Evolutionary conservation across 2,113 vertebrate species (phyloP), one percentile per base, ranked within the genome.

Genomic region (Triplophysa rosa): DNA sequence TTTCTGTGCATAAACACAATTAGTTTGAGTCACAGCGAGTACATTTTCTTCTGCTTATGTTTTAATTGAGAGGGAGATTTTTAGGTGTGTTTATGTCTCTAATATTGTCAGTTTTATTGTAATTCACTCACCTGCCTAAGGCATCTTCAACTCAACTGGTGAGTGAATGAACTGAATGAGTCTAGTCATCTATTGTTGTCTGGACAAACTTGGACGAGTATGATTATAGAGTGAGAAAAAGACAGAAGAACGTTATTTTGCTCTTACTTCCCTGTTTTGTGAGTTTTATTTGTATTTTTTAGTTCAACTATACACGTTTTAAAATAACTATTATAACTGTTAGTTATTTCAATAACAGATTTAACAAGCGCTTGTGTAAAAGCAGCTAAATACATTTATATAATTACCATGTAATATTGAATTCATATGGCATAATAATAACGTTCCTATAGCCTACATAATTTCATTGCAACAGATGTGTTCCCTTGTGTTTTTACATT

Each of bases 151-250:
- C 54, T 59, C 23, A 47, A 67, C 23, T 19, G 16, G 26, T 61
- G 40, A 74, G 26, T 63, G 71, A 72, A 71, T 69, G 47, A 52
- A 26, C 45, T 47, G 42, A 26, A 21, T 52, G 49, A 62, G 4
- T 5, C 0, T 23, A 24, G 37, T 74, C 9, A n/a, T 74, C 23
- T 45, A 26, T 74, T 29, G 56, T 74, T 62, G 58, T 74, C 71
- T 74, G 58, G n/a, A 45, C 19, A 24, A 24, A 42, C 37, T 73
- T 61, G 6, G 0, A 71, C 10, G 19, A 72, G 8, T 74, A 5
- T 45, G 58, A 47, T 47, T 8, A 11, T 16, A 62, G 58, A 29
- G 45, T 74, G 71, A 47, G 58, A 56, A 63, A 62, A 62, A 26
- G 40, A 62, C 23, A 74, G 16, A 45, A 1, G 17, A 24, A 26